Evolutionary conservation across 2,888 invertebrate genomes (phyloP), one percentile per base, ranked within the genome.

Genomic region (Hyppa rectilinea): DNA sequence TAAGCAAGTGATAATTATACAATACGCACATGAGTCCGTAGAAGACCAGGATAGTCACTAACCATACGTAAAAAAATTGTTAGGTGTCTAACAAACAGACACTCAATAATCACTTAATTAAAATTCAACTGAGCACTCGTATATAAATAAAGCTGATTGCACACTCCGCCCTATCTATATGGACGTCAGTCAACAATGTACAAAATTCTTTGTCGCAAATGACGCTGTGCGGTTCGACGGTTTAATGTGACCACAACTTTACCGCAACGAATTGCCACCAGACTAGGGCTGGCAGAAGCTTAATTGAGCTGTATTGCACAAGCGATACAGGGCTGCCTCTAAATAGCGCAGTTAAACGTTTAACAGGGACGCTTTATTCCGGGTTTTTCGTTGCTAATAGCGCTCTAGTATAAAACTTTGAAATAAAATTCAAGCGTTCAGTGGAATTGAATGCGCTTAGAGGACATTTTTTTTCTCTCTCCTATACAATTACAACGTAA

Each of bases 211-310:
- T 85, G 84, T 84, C 83, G 77, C 87, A 88, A 89, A 87, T 90
- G 88, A 86, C 87, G 85, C 83, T 82, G 81, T 82, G 83, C 83
- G 85, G 87, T 89, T 87, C 87, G 84, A 87, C 86, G 86, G 86
- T 88, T 90, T 89, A 91, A 91, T 90, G 91, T 90, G 90, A 90
- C 90, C 88, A 81, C 89, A 87, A 86, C 82, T 84, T 83, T 74
- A 82, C 89, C 91, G 77, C 92, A 90, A 92, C 88, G 92, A 90
- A 91, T 92, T 89, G 92, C 89, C 85, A 83, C 85, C 82, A 78
- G 83, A 76, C 76, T 77, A 87, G 86, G 87, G 83, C 79, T 85
- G 88, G 86, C 87, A 87, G 85, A 79, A 82, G 88, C 87, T 89
- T 92, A 92, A 92, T 92, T 92, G 91, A 89, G 87, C 88, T 80